Conservation (phyloP, 2,888 invertebrate species). For the Ectropis crepuscularia region DNA sequence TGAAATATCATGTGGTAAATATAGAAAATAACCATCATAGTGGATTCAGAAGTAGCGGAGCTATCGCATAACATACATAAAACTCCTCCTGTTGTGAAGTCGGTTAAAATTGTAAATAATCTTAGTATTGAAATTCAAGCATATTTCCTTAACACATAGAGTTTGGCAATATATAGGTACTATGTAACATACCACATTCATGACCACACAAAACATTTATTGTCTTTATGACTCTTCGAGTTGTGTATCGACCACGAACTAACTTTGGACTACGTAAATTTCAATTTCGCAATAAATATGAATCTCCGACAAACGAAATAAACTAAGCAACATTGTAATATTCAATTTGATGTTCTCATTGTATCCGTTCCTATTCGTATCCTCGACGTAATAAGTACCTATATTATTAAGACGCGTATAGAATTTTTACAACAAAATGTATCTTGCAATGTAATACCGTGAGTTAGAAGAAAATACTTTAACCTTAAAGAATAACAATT, state of each 20-base stretch:
- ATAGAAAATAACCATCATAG: too few relatives aligned
- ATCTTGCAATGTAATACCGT: background rate
- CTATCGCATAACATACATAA: too few relatives aligned
- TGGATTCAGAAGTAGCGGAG: too few relatives aligned
- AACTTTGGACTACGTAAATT: background rate
- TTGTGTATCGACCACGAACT: constrained; percentile 7
- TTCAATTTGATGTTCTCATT: constrained; percentile 22
- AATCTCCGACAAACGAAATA: background rate
- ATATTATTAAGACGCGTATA: background rate
- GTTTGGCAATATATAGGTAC: too few relatives aligned
- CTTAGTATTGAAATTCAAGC: too few relatives aligned
- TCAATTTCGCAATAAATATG: constrained; percentile 9
- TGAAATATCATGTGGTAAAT: too few relatives aligned
- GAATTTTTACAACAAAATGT: background rate
- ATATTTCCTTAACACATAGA: too few relatives aligned
- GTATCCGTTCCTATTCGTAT: constrained; percentile 26
- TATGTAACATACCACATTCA: too few relatives aligned
- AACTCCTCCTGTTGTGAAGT: too few relatives aligned
- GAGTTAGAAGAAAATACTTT: too few relatives aligned
- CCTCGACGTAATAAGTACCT: constrained; percentile 13
- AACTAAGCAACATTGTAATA: constrained; percentile 18
- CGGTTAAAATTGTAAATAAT: too few relatives aligned
- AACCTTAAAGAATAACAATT: too few relatives aligned
- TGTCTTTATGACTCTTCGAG: constrained; percentile 7
- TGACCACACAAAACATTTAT: constrained; percentile 3